Evolutionary conservation across 2,113 vertebrate genomes (phyloP), one percentile per base, ranked within the genome.

Genomic region (Seriola aureovittata): DNA sequence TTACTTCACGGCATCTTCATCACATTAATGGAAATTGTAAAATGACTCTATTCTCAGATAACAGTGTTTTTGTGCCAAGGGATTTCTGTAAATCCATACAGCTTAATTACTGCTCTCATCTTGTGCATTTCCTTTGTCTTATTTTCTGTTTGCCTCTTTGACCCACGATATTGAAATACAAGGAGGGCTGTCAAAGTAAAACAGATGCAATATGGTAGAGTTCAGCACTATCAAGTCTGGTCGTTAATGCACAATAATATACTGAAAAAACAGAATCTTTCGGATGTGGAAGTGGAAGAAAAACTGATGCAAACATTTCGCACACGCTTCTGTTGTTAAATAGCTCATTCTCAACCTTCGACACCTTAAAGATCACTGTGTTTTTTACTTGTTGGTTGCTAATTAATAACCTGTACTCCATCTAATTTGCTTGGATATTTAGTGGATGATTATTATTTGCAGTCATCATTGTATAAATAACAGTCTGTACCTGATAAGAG

Each of bases 1-100:
- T 90, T 57, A 79, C 66, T 71, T 40, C 70, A 32, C n/a, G 16
- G 32, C 46, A 38, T 74, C 60, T 55, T 87, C 16, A 59, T 76
- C 59, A 69, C 44, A 73, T 68, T 66, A 79, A 79, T 74, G 71
- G 48, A 71, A 78, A 78, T 67, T 21, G 7, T 46, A 71, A 46
- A 64, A 36, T 29, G 44, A 21, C 50, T 75, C 54, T 50, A 8
- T 60, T 79, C 71, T 76, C 67, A 38, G 25, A 69, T 70, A 50
- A 60, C 48, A 36, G 5, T 55, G 73, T 80, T 84, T 77, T 60
- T 10, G 40, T 48, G 71, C 21, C 25, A 55, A 69, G 77, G 74
- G 73, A 84, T 23, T 58, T 19, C 52, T 57, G 57, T 68, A 67
- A 80, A 77, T 82, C 52, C 70, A 21, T 23, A 3, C 50, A 38